Evolutionary conservation across 1,140 invertebrate genomes (phyloP).

Genomic region (Calephelis nemesis): DNA sequence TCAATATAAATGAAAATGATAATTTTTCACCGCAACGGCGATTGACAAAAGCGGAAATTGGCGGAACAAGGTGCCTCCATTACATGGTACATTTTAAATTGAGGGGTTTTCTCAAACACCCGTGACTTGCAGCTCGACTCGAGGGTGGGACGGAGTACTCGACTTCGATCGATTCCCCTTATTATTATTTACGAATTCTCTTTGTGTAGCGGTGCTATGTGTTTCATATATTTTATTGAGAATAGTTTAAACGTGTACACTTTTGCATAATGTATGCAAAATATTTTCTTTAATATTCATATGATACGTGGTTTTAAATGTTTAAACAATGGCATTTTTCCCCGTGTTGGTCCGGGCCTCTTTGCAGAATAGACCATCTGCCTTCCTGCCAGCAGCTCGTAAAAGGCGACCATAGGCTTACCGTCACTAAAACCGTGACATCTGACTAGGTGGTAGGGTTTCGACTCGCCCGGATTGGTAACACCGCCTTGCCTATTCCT

Average conservation of each 20-base stretch:
- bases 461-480: too few species aligned
- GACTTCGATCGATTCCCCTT: conserved; percentile 36
- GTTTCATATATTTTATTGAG: conserved; percentile 21
- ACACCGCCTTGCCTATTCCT: too few species aligned
- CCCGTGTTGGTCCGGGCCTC: too few species aligned
- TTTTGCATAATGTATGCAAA: not conserved
- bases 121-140: conserved; percentile 58
- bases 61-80: conserved; percentile 64
- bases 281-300: too few species aligned
- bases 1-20: conserved; percentile 1
- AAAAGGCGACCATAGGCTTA: too few species aligned
- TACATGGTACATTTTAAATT: conserved; percentile 75
- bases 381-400: too few species aligned
- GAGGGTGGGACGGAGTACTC: conserved; percentile 26
- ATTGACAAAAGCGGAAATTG: conserved; percentile 69
- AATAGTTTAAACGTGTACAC: not conserved
- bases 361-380: too few species aligned
- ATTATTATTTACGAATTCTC: conserved; percentile 37
- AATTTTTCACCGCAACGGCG: conserved; percentile 27
- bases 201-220: conserved; percentile 29
- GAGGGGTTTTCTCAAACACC: conserved; percentile 74
- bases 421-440: too few species aligned
- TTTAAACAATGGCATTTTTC: too few species aligned
- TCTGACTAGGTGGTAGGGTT: too few species aligned
- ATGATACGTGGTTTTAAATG: too few species aligned